Evolutionary conservation across 2,113 vertebrate genomes (phyloP), one percentile per base, ranked within the genome.

Genomic region (Copsychus sechellarum): DNA sequence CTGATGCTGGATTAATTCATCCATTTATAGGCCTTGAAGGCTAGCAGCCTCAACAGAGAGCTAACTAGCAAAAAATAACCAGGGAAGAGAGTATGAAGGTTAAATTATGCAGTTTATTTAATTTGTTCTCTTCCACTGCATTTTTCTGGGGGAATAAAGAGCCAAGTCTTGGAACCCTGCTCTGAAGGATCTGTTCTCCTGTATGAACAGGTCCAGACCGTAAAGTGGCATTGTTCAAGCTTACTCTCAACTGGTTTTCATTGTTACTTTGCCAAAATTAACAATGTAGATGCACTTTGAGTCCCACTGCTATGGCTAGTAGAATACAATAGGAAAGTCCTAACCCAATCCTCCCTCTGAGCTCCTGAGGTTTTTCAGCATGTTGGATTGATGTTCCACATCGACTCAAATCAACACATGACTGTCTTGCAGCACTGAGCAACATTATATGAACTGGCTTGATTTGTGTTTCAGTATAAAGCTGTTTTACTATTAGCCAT

Each of bases 381-480:
- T 0, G 1, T 36, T 86, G 48, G 50, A 69, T 10, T 58, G 58
- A 28, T 40, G 48, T 72, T 91, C 88, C 53, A 42, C 40, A 36
- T 8, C 28, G 29, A 77, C 29, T 81, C 26, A 84, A 61, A 67
- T 58, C 36, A 78, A 56, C 5, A 29, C 6, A 13, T 7, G 16
- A 53, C 45, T 40, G 7, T 26, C 42, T 85, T 3, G 0, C n/a
- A 65, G 50, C 51, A 61, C n/a, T n/a, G 31, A 7, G 29, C 0
- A 0, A 80, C 28, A 14, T 60, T 31, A 40, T 4, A 54, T 24
- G 26, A 93, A 50, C 28, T 5, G 0, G 42, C 4, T 65, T 36
- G 25, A n/a, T 72, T n/a, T 61, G 9, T 65, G 28, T 54, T 80
- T 47, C 73, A 53, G 17, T 22, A 11, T 21, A 79, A n/a, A 79